A percentile compares a stretch with the other conserved stretches of the same genome.
Evolutionary conservation across 2,113 vertebrate genomes (phyloP).

Genomic region (Entomyzon cyanotis): DNA sequence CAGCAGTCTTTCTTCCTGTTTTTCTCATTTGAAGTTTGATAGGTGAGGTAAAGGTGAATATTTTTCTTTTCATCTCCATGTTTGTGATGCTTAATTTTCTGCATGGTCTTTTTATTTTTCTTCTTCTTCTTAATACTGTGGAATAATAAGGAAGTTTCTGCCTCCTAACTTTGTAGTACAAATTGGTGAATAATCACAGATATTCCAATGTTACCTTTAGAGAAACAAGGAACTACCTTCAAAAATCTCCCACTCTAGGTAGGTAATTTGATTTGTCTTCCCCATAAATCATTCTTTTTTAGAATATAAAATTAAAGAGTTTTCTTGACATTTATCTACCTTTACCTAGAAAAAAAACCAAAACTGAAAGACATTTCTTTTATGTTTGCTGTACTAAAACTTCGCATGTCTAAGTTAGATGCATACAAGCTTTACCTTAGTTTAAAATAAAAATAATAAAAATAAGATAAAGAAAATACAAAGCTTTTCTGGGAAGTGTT

Average conservation of each 20-base stretch:
- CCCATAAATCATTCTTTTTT: conserved; percentile 62
- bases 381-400: conserved; percentile 37
- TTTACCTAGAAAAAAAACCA: conserved; percentile 11
- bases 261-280: conserved; percentile 41
- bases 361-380: conserved; percentile 48
- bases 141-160: conserved; percentile 8
- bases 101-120: neutral
- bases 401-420: conserved; percentile 8
- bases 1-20: neutral
- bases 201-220: conserved; percentile 26
- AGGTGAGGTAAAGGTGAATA: neutral
- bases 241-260: conserved; percentile 5
- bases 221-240: conserved; percentile 1
- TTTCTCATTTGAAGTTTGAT: neutral
- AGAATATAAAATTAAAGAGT: conserved; percentile 60
- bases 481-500: neutral
- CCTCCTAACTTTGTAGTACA: conserved; percentile 35
- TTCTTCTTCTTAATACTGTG: neutral
- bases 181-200: conserved; percentile 35
- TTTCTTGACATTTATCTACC: conserved; percentile 49
- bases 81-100: neutral
- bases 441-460: conserved; percentile 33
- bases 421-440: neutral
- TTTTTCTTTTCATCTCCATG: neutral
- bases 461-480: conserved; percentile 5